phyloP scores from a whole-genome alignment of 2,113 vertebrate genomes.

The Brachyhypopomus gauderio region DNA sequence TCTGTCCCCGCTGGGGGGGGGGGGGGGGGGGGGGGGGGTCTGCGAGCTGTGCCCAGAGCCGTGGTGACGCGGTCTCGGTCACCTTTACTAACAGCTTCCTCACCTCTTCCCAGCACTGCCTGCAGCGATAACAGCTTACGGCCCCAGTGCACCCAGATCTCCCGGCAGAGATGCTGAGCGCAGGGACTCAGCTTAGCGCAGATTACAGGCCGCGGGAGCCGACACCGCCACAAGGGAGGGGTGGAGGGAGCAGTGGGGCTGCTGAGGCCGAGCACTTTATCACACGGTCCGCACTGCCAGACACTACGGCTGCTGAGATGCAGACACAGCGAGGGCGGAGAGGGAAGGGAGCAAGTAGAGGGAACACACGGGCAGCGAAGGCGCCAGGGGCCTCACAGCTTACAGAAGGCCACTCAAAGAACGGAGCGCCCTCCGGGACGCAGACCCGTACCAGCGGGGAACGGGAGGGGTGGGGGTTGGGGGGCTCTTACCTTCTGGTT shows the following conservation, averaged over 20 bases:
- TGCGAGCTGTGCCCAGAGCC: neutral
- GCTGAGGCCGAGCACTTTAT: neutral
- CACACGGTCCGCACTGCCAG: neutral
- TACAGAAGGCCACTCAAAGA: too few species aligned
- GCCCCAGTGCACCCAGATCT: conserved; percentile 33
- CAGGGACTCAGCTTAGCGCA: conserved; percentile 55
- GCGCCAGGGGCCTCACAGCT: neutral
- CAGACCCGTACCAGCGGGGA: too few species aligned
- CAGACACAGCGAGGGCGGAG: neutral
- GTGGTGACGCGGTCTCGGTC: neutral
- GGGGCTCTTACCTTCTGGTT: conserved; percentile 91
- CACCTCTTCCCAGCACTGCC: neutral
- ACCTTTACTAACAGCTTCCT: neutral
- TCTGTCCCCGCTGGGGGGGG: neutral
- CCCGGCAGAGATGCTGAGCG: conserved; percentile 48
- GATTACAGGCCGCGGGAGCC: conserved; percentile 56
- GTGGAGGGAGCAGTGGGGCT: neutral
- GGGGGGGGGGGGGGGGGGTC: neutral
- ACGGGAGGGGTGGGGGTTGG: neutral
- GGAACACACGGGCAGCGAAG: neutral
- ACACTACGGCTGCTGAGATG: neutral
- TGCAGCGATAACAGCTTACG: conserved; percentile 50
- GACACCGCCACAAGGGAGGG: conserved; percentile 34
- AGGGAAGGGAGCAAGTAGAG: neutral
- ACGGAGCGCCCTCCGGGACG: too few species aligned